Base-by-base conservation (phyloP, 2,888 invertebrate species). In the Cremastinae sp. region DNA sequence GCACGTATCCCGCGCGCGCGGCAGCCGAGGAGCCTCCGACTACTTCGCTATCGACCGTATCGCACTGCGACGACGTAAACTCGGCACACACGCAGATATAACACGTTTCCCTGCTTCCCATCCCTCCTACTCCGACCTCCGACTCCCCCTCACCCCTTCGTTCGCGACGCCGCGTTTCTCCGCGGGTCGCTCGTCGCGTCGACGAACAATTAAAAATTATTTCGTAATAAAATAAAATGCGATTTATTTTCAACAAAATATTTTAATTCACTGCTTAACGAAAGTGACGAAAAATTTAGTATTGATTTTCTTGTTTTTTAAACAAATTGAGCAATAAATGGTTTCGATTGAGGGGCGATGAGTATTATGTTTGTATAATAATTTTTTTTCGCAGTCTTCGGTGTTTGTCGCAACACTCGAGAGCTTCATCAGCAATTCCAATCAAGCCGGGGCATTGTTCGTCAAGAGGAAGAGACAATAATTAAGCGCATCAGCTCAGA, bases 1-100 rank as follows among this genome's bases (percentile, higher is more conserved):
- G 58, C 64, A 64, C 70, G 59, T 61, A 75, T 12, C 28, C 28
- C 28, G 28, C 70, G 75, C 59, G 70, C n/a, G n/a, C n/a, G n/a
- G n/a, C 70, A 75, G 59, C 58, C 45, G 20, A 47, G 54, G 58
- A 75, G 59, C 59, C 75, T 61, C 28, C 36, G 71, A 75, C 70
- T 66, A 61, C 66, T 79, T 79, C 58, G 74, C 81, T 84, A 84
- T 84, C 84, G 84, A 84, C 83, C 84, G 84, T 83, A 84, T 84
- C 84, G 83, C 84, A 84, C 80, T 84, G 84, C 84, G 84, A 71
- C 81, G 81, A 81, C 80, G 80, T 80, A 82, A 81, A 76, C 79
- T 77, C 53, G 61, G 36, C 70, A 56, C 61, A 69, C 68, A 51
- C 58, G 59, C 59, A 70, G 69, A 65, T 77, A 28, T n/a, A n/a